Percentiles rank a stretch among this genome's conserved stretches.
Evolutionary conservation across 2,797 vertebrate species (phyloP).

Genomic region (Epinephelus awoara): DNA sequence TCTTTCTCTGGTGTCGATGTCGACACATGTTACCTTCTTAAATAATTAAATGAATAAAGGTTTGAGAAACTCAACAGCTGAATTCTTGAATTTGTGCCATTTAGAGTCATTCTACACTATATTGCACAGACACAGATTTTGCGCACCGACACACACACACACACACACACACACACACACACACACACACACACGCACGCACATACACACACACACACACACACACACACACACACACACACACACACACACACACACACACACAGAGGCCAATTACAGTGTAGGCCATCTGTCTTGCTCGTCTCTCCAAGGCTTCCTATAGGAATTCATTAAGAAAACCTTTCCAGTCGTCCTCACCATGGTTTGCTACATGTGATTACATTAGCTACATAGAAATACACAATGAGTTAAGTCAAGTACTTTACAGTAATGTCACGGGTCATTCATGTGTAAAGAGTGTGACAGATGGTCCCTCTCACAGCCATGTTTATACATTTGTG

Average conservation of each 20-base stretch:
- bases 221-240: slow-evolving; percentile 7
- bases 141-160: slow-evolving; percentile 6
- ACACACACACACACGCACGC: neutral
- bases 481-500: slow-evolving; percentile 45
- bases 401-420: slow-evolving; percentile 35
- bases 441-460: slow-evolving; percentile 56
- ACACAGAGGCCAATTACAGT: slow-evolving; percentile 61
- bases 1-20: slow-evolving; percentile 4
- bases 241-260: slow-evolving; percentile 12
- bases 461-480: slow-evolving; percentile 66
- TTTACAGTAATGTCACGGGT: slow-evolving; percentile 48
- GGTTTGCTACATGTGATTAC: slow-evolving; percentile 50
- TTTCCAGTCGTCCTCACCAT: slow-evolving; percentile 30
- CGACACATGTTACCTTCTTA: neutral
- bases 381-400: slow-evolving; percentile 39
- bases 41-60: slow-evolving; percentile 23
- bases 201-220: slow-evolving; percentile 15
- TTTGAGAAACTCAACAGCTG: slow-evolving; percentile 24
- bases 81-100: slow-evolving; percentile 4
- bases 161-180: slow-evolving; percentile 13
- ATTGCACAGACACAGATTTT: slow-evolving; percentile 25
- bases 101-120: slow-evolving; percentile 17
- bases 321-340: slow-evolving; percentile 64
- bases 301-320: slow-evolving; percentile 57
- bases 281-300: slow-evolving; percentile 61